A percentile compares a stretch with the other conserved stretches of the same genome.
Evolutionary conservation across 2,888 invertebrate species (phyloP).

Genomic region (Mythimna vitellina): DNA sequence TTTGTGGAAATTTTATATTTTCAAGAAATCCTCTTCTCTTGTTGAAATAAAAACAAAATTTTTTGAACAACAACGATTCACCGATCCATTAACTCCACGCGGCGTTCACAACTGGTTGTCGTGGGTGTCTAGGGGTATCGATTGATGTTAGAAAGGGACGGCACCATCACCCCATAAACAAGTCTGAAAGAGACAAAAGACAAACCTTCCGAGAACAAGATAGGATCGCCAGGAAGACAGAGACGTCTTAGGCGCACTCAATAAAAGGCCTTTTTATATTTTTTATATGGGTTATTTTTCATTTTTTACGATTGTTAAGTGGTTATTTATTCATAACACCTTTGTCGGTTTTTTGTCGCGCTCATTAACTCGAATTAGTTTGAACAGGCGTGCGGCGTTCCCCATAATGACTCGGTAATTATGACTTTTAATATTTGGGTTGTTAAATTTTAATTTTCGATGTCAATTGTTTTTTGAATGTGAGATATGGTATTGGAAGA

Average conservation of each 20-base stretch:
- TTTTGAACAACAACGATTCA: conserved; percentile 62
- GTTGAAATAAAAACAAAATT: neutral
- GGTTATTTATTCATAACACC: conserved; percentile 89
- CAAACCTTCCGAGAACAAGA: conserved; percentile 87
- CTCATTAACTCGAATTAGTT: conserved; percentile 84
- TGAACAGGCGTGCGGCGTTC: conserved; percentile 72
- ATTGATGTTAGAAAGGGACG: conserved; percentile 80
- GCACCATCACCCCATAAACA: conserved; percentile 40
- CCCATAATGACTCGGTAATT: conserved; percentile 60
- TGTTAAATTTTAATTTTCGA: conserved; percentile 56
- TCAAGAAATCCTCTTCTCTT: too few species aligned
- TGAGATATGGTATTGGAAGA: conserved; percentile 29
- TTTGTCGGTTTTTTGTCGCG: conserved; percentile 85
- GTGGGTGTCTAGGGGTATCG: conserved; percentile 85
- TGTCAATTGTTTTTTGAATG: conserved; percentile 34
- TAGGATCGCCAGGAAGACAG: conserved; percentile 86
- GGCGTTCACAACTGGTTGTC: conserved; percentile 78
- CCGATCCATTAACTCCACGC: conserved; percentile 65
- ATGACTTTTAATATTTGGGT: conserved; percentile 59
- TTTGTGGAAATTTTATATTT: neutral
- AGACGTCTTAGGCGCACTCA: conserved; percentile 84
- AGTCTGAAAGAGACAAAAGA: conserved; percentile 68
- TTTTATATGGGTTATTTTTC: conserved; percentile 49
- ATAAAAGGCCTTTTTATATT: conserved; percentile 77
- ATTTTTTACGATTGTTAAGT: conserved; percentile 78